Percentiles rank a stretch among this genome's conserved stretches.
Conservation (phyloP, 2,888 invertebrate genomes). For the Tuberolachnus salignus region DNA sequence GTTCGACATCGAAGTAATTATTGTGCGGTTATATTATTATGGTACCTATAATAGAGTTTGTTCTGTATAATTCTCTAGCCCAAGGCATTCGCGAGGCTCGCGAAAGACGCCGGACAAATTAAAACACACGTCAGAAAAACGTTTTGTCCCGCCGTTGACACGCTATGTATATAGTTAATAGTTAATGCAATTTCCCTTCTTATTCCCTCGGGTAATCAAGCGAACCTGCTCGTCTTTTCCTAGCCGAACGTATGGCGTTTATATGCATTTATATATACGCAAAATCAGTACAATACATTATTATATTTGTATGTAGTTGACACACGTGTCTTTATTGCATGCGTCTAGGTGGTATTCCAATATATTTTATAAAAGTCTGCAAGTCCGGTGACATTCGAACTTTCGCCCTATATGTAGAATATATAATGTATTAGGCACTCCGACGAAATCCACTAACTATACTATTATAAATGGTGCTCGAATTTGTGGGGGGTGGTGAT, state of each 20-base stretch:
- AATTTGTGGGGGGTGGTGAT: too few species aligned
- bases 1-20: constrained; percentile 11
- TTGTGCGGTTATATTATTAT: too few species aligned
- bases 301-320: constrained; percentile 8
- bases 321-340: constrained; percentile 12
- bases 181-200: constrained; percentile 34
- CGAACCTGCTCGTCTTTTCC: constrained; percentile 13
- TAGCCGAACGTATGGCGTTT: constrained; percentile 3
- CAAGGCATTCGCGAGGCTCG: too few species aligned
- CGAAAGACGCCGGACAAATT: background rate
- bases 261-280: background rate
- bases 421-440: background rate
- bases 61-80: background rate
- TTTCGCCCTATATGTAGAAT: too few species aligned
- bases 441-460: background rate
- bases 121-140: constrained; percentile 38
- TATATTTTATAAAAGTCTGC: too few species aligned
- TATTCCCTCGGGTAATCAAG: constrained; percentile 31
- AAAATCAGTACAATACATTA: background rate
- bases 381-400: background rate
- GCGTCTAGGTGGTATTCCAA: too few species aligned
- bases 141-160: constrained; percentile 34
- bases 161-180: background rate
- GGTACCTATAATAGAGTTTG: too few species aligned
- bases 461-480: too few species aligned